These are phyloP conservation scores for Mobula hypostoma DNA, from an alignment of 2,113 vertebrate genomes.

Conservation along the genomic window DNA sequence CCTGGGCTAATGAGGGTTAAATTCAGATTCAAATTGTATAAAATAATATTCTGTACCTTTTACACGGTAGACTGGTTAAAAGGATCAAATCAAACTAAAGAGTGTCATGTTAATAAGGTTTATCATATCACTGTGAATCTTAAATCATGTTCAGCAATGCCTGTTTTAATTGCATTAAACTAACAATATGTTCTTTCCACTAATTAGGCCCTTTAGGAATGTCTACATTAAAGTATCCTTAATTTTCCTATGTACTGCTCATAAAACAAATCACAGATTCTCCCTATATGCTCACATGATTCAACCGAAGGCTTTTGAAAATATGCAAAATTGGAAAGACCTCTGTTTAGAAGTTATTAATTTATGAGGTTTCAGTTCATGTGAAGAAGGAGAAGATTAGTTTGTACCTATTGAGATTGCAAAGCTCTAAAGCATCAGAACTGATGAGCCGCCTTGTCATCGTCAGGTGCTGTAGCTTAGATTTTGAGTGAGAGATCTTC, in stretches of 20 bases:
- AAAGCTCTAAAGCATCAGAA: slow-evolving; percentile 25
- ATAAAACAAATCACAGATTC: slow-evolving; percentile 37
- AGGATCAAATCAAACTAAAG: slow-evolving; percentile 36
- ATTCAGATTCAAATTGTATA: background rate
- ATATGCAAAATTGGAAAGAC: slow-evolving; percentile 36
- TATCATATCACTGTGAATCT: slow-evolving; percentile 36
- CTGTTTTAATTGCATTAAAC: slow-evolving; percentile 38
- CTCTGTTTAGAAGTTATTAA: slow-evolving; percentile 34
- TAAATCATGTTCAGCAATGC: slow-evolving; percentile 38
- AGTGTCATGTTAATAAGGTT: slow-evolving; percentile 38
- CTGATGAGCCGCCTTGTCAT: background rate
- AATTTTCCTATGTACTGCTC: slow-evolving; percentile 34
- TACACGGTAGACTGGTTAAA: slow-evolving; percentile 28
- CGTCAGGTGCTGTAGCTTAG: slow-evolving; percentile 2
- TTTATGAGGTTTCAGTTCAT: slow-evolving; percentile 36
- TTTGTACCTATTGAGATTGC: slow-evolving; percentile 31
- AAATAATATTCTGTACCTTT: slow-evolving; percentile 19
- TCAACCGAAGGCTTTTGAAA: slow-evolving; percentile 35
- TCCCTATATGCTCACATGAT: slow-evolving; percentile 25
- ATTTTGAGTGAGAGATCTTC: background rate
- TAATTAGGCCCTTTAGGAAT: slow-evolving; percentile 38
- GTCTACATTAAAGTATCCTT: slow-evolving; percentile 38
- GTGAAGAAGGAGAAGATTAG: slow-evolving; percentile 28
- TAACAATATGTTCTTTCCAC: slow-evolving; percentile 38
- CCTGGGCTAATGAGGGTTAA: background rate